Base-by-base conservation (phyloP, 2,797 vertebrate species). In the Taenioides sp. region DNA sequence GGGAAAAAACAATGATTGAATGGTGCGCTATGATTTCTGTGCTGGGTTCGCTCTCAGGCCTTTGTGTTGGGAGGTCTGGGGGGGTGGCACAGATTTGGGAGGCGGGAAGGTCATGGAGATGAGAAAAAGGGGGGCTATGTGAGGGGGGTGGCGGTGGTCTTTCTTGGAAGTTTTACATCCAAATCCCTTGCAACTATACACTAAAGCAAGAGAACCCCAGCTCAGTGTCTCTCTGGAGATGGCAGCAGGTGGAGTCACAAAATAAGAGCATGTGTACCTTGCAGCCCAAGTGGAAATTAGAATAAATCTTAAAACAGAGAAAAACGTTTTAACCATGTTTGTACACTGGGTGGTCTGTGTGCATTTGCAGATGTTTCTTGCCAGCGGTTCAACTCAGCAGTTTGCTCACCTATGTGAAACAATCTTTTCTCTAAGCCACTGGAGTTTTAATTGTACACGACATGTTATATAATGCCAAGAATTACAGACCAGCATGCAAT, bases 401-500 rank as follows among this genome's bases (percentile, higher is more conserved):
- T 90, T 87, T 89, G 86, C 90, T 88, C 90, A 86, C 88, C 85
- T 84, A 54, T 78, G 84, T 88, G 84, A 93, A 94, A 94, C 92
- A 94, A 92, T 90, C 91, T 88, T 93, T 92, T 78, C 82, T 91
- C 88, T 89, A 91, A 87, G 75, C 80, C 73, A 62, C 82, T 79
- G 90, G 88, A 91, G 90, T 59, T 93, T 92, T 92, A 89, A 91
- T 91, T 91, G 91, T 89, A 90, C 86, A 79, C 78, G 84, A 90
- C 87, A 91, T 93, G 90, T 93, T 93, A 92, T 88, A 93, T 92
- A 93, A 95, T 92, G 86, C 91, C 79, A 87, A 87, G 91, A 93
- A 92, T 93, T 93, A 94, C 92, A 93, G 91, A 88, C 87, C 82
- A 86, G 88, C 90, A 93, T 90, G 91, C 90, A 91, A 90, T 92